Percentiles rank a stretch among this genome's conserved stretches.
Conservation (phyloP, 1,140 invertebrate species). For the Papilio xuthus region DNA sequence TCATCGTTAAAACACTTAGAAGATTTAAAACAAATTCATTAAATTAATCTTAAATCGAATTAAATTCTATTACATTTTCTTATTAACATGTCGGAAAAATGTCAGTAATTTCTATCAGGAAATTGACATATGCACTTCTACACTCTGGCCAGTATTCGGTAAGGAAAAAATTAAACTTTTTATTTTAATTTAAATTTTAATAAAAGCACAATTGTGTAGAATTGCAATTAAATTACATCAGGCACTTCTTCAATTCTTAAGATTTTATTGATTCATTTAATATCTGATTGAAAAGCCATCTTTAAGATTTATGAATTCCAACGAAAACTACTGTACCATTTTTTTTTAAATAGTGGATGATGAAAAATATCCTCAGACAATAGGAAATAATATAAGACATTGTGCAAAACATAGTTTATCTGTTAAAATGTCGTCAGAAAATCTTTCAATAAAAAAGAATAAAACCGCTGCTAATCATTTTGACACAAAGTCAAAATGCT, state of each 20-base stretch:
- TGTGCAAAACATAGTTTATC: background rate
- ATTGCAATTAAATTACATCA: background rate
- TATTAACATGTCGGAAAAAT: constrained; percentile 14
- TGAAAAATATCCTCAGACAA: no score
- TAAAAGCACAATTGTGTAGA: background rate
- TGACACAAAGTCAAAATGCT: constrained; percentile 1
- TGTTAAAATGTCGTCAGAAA: background rate
- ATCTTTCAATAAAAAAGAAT: constrained; percentile 4
- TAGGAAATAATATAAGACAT: background rate
- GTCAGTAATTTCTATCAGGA: background rate
- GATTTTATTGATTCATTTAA: background rate
- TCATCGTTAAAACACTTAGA: background rate
- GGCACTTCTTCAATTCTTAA: background rate
- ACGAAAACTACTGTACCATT: no score
- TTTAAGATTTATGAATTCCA: no score
- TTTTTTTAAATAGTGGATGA: no score
- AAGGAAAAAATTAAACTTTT: background rate
- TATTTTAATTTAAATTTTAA: background rate
- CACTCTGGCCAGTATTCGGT: background rate
- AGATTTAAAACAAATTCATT: background rate
- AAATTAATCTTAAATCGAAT: constrained; percentile 13
- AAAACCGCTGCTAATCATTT: background rate
- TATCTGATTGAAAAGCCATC: no score
- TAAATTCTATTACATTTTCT: constrained; percentile 15
- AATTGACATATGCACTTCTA: background rate